These are phyloP conservation scores for Acanthoscelides obtectus DNA, from an alignment of 2,888 invertebrate species.

Conservation along the genomic window DNA sequence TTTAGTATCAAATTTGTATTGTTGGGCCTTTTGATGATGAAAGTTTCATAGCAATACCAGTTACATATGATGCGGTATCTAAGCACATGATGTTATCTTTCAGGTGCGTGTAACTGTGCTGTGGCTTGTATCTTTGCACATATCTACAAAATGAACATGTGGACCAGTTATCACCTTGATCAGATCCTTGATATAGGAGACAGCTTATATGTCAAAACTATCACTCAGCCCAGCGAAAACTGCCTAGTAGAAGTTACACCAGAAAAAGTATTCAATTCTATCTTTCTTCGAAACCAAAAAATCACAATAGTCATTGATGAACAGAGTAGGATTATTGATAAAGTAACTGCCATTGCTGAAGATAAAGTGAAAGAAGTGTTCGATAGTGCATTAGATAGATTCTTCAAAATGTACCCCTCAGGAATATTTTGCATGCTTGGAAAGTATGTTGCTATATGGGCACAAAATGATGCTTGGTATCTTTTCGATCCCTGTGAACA, in stretches of 20 bases:
- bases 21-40: not conserved
- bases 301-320: constrained; percentile 34
- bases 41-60: not conserved
- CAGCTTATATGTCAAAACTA: constrained; percentile 45
- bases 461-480: constrained; percentile 23
- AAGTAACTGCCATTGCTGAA: constrained; percentile 19
- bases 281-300: constrained; percentile 32
- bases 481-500: constrained; percentile 41
- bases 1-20: too few relatives aligned
- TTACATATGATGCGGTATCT: too few relatives aligned
- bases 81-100: constrained; percentile 6
- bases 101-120: constrained; percentile 53
- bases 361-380: constrained; percentile 23
- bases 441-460: constrained; percentile 38
- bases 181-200: constrained; percentile 53
- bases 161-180: constrained; percentile 57
- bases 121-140: constrained; percentile 55
- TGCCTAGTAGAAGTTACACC: constrained; percentile 29
- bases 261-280: constrained; percentile 32
- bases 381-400: constrained; percentile 23
- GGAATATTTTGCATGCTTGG: constrained; percentile 34
- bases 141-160: constrained; percentile 53
- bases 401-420: constrained; percentile 32
- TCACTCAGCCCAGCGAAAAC: constrained; percentile 26
- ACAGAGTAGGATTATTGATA: constrained; percentile 20